phyloP scores from a whole-genome alignment of 2,888 invertebrate genomes.

The Zelleria hepariella region DNA sequence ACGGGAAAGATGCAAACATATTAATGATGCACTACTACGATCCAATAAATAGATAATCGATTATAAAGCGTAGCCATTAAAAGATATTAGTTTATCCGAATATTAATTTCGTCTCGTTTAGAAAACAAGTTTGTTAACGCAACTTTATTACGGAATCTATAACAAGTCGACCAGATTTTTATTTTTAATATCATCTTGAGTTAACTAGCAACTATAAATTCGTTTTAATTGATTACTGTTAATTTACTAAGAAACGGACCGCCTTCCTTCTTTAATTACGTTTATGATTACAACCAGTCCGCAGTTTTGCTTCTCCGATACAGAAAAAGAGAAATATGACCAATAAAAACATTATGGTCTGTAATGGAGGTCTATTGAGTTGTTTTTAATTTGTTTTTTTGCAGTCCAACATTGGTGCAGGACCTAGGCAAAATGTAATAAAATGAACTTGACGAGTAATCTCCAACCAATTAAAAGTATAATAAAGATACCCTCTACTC shows the following conservation, averaged over 20 bases:
- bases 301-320: neutral
- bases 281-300: conserved; percentile 41
- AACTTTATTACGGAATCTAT: conserved; percentile 49
- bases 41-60: neutral
- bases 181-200: conserved; percentile 34
- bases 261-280: conserved; percentile 51
- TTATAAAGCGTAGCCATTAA: neutral
- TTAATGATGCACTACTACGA: neutral
- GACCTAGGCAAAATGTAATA: neutral
- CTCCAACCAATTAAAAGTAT: conserved; percentile 14
- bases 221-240: conserved; percentile 57
- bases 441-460: conserved; percentile 4
- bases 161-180: conserved; percentile 41
- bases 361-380: conserved; percentile 1
- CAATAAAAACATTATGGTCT: conserved; percentile 1
- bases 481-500: conserved; percentile 20
- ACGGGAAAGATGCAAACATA: too few relatives aligned
- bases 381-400: neutral
- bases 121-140: conserved; percentile 38
- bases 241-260: conserved; percentile 50
- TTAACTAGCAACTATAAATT: conserved; percentile 46
- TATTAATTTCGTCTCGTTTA: conserved; percentile 10
- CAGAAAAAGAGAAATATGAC: neutral
- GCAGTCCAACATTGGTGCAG: neutral
- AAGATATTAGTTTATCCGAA: conserved; percentile 2